A percentile compares a stretch with the other conserved stretches of the same genome.
Evolutionary conservation across 2,888 invertebrate species (phyloP).

Genomic region (Stratiomys singularior): DNA sequence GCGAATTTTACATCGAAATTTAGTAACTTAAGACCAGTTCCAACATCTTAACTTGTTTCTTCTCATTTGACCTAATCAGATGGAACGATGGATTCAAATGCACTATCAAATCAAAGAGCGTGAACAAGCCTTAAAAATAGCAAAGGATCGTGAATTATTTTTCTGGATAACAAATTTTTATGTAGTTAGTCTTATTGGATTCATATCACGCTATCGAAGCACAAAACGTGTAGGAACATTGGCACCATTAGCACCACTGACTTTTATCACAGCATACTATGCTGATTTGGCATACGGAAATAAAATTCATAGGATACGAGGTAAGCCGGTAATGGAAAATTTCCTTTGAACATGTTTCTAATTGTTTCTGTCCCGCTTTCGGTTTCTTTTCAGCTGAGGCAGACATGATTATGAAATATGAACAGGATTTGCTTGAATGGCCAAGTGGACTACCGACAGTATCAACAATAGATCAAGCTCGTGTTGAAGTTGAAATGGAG

Average conservation of each 20-base stretch:
- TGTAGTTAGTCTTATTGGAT: conserved; percentile 67
- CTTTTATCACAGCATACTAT: conserved; percentile 77
- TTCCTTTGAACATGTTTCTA: background rate
- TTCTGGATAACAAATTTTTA: conserved; percentile 79
- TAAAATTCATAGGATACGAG: conserved; percentile 78
- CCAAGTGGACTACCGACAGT: conserved; percentile 81
- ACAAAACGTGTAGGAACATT: conserved; percentile 72
- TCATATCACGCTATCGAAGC: conserved; percentile 69
- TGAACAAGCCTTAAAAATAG: conserved; percentile 76
- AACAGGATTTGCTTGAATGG: conserved; percentile 74
- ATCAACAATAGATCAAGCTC: conserved; percentile 75
- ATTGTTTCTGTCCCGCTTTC: background rate
- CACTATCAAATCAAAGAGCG: conserved; percentile 82
- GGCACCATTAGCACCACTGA: conserved; percentile 76
- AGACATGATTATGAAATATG: conserved; percentile 81
- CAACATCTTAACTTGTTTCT: too few relatives aligned
- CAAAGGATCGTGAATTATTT: conserved; percentile 77
- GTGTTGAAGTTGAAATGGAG: conserved; percentile 72
- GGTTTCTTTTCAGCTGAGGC: conserved; percentile 71
- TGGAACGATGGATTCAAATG: conserved; percentile 84
- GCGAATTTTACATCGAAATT: too few relatives aligned
- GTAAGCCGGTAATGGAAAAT: conserved; percentile 65
- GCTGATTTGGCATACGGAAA: conserved; percentile 82
- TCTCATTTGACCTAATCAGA: conserved; percentile 63
- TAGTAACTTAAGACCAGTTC: too few relatives aligned